Percentiles rank a stretch among this genome's conserved stretches.
Conservation (phyloP, 2,797 vertebrate species). For the Coregonus ussuriensis region DNA sequence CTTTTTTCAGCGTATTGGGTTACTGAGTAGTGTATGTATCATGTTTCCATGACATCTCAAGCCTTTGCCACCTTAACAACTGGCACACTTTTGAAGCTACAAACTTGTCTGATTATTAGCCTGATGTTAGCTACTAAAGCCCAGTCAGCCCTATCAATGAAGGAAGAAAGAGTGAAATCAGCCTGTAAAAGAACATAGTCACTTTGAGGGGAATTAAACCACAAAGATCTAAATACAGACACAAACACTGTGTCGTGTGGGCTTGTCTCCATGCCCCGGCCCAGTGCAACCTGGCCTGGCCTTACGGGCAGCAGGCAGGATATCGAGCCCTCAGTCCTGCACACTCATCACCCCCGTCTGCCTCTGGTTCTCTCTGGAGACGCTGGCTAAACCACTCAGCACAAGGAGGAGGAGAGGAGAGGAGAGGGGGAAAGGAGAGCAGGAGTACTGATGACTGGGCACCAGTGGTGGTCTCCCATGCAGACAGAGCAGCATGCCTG, state of each 20-base stretch:
- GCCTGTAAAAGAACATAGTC: slow-evolving; percentile 15
- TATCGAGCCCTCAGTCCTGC: slow-evolving; percentile 69
- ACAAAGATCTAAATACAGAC: slow-evolving; percentile 36
- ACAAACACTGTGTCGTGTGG: slow-evolving; percentile 37
- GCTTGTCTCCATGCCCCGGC: slow-evolving; percentile 50
- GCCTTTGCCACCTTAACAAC: slow-evolving; percentile 30
- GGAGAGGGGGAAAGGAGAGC: neutral
- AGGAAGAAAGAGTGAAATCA: slow-evolving; percentile 20
- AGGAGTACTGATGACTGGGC: slow-evolving; percentile 41
- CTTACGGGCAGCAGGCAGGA: slow-evolving; percentile 56
- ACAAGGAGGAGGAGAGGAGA: slow-evolving; percentile 45
- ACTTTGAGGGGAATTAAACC: slow-evolving; percentile 53
- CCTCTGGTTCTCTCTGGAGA: slow-evolving; percentile 66
- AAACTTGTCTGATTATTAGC: slow-evolving; percentile 19
- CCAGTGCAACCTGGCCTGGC: slow-evolving; percentile 36
- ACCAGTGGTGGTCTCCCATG: slow-evolving; percentile 46
- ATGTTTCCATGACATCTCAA: slow-evolving; percentile 61
- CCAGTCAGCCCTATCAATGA: neutral
- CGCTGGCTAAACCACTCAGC: slow-evolving; percentile 54
- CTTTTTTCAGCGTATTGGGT: slow-evolving; percentile 42
- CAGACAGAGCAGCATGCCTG: slow-evolving; percentile 37
- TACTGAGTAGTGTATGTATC: slow-evolving; percentile 51
- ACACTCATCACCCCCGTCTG: slow-evolving; percentile 74
- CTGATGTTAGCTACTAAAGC: neutral
- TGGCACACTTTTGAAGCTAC: slow-evolving; percentile 50